These are phyloP conservation scores for Conger conger DNA, from an alignment of 2,113 vertebrate species.

Conservation along the genomic window DNA sequence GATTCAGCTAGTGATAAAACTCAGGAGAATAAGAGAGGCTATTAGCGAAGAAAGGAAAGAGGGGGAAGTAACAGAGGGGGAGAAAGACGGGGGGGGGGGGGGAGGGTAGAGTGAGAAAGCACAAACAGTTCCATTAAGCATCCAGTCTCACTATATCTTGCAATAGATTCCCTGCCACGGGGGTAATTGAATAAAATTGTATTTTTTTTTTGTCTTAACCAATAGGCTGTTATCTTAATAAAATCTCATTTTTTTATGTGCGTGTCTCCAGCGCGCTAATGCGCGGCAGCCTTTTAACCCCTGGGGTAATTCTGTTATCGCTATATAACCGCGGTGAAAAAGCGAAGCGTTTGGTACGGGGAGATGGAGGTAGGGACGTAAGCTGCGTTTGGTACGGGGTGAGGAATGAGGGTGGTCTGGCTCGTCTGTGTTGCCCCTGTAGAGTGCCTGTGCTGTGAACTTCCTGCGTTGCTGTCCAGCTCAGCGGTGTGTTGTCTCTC, in stretches of 20 bases:
- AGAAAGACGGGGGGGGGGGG: too few relatives aligned
- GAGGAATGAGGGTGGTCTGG: slow-evolving; percentile 2
- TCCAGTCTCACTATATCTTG: slow-evolving; percentile 38
- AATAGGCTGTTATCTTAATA: slow-evolving; percentile 47
- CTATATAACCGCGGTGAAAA: slow-evolving; percentile 30
- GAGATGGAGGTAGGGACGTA: too few relatives aligned
- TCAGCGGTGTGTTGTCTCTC: not conserved
- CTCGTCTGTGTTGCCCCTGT: not conserved
- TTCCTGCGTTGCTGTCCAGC: not conserved
- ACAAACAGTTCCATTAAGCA: slow-evolving; percentile 56
- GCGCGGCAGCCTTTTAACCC: slow-evolving; percentile 36
- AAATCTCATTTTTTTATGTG: slow-evolving; percentile 42
- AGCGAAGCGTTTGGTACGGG: not conserved
- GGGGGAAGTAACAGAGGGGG: not conserved
- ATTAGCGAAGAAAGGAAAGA: slow-evolving; percentile 44
- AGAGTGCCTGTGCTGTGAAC: not conserved
- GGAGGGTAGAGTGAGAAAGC: slow-evolving; percentile 20
- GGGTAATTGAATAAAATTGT: slow-evolving; percentile 50
- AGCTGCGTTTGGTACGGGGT: not conserved
- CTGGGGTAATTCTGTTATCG: slow-evolving; percentile 27
- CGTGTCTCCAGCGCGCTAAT: slow-evolving; percentile 24
- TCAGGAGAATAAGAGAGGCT: slow-evolving; percentile 30
- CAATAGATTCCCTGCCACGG: slow-evolving; percentile 42
- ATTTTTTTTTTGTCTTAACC: slow-evolving; percentile 37
- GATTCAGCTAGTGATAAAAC: slow-evolving; percentile 41